A percentile compares a stretch with the other conserved stretches of the same genome.
phyloP scores from a whole-genome alignment of 2,888 invertebrate genomes.

The Erebia epiphron region DNA sequence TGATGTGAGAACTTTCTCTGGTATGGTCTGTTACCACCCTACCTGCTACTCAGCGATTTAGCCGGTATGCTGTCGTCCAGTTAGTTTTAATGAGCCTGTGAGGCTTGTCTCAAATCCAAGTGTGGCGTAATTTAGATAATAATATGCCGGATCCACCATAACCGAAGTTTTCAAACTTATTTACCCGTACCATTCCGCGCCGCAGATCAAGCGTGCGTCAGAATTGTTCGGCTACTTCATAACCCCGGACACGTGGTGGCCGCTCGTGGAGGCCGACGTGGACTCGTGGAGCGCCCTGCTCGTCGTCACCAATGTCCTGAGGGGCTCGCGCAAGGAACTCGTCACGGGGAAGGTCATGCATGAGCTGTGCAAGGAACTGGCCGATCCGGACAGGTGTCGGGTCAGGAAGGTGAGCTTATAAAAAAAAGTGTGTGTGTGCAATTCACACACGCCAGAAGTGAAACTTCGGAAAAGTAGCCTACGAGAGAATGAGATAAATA shows the following conservation, averaged over 20 bases:
- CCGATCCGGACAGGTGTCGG: constrained; percentile 83
- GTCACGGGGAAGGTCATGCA: constrained; percentile 68
- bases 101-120: too few relatives aligned
- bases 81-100: too few relatives aligned
- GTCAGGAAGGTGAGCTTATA: constrained; percentile 75
- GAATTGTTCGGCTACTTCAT: constrained; percentile 91
- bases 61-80: too few relatives aligned
- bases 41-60: too few relatives aligned
- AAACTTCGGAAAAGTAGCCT: too few relatives aligned
- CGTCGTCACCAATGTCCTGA: constrained; percentile 84
- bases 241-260: constrained; percentile 85
- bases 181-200: background rate
- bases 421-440: background rate
- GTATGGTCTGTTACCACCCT: too few relatives aligned
- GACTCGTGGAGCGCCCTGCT: constrained; percentile 80
- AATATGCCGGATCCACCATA: too few relatives aligned
- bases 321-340: constrained; percentile 77
- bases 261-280: constrained; percentile 85
- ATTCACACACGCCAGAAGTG: too few relatives aligned
- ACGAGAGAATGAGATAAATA: too few relatives aligned
- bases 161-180: too few relatives aligned
- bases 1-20: too few relatives aligned
- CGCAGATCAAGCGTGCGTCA: constrained; percentile 85
- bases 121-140: too few relatives aligned
- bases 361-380: constrained; percentile 83